These are phyloP conservation scores for Bothrops alternatus DNA, from an alignment of 2,797 vertebrate genomes.

Conservation along the genomic window DNA sequence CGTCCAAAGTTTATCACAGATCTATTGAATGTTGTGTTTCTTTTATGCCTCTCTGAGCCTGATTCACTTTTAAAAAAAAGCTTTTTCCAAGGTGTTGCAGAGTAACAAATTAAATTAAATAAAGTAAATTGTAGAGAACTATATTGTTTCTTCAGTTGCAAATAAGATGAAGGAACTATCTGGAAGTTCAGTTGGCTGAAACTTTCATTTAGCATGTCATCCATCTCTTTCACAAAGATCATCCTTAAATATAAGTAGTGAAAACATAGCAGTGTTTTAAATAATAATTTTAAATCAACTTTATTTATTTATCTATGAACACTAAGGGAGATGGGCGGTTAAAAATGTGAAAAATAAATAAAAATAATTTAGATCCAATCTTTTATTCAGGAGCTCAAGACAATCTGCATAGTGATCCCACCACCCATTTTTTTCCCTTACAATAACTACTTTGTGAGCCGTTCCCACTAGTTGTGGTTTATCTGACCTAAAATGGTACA, in stretches of 20 bases:
- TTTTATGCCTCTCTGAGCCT: neutral
- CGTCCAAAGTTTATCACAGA: neutral
- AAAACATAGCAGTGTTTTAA: neutral
- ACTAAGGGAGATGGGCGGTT: neutral
- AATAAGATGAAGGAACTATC: neutral
- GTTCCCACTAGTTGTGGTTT: neutral
- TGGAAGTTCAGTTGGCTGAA: neutral
- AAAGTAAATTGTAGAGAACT: neutral
- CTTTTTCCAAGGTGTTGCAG: neutral
- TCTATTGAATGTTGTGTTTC: neutral
- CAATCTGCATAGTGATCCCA: neutral
- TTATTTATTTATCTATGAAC: neutral
- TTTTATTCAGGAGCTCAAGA: neutral
- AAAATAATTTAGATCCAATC: neutral
- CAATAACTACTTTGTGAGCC: neutral
- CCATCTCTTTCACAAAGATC: neutral
- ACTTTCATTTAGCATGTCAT: neutral
- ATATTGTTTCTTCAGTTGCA: neutral
- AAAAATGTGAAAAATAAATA: neutral
- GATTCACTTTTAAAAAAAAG: neutral
- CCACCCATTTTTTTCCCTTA: neutral
- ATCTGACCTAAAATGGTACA: neutral
- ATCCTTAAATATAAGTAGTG: neutral
- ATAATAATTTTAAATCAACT: neutral
- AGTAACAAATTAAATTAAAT: neutral